Evolutionary conservation across 2,113 vertebrate species (phyloP), one percentile per base, ranked within the genome.

Genomic region (Penelope pileata): DNA sequence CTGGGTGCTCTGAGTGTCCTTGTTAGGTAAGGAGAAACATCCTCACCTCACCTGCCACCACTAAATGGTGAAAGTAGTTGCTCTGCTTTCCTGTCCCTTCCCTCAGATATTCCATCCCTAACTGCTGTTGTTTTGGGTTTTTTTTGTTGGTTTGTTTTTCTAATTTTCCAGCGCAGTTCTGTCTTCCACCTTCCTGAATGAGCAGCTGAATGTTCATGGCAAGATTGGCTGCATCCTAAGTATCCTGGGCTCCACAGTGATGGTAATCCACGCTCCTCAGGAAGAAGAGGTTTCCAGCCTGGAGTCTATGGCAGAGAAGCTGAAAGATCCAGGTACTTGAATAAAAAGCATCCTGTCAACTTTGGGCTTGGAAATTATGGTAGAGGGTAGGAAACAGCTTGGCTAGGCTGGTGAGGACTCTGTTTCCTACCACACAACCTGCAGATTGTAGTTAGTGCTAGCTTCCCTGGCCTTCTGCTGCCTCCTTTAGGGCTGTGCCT

Each of bases 1-100:
- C 96, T 99, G 45, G 98, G 98, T 95, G 98, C 98, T 43, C 63
- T 99, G 73, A 99, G 98, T 96, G 98, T 99, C 34, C 98, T 99
- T 83, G 98, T 99, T 67, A 99, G 98, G 96, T 97, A 92, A 96
- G 90, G 40, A 88, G 68, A 90, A 82, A 60, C 16, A 45, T 26
- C 43, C 42, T 79, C 16, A 34, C 51, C 36, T 88, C 60, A 60
- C n/a, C 70, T 29, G 0, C 26, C 24, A 84, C 11, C 22, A 43
- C 23, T 45, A 7, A 24, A 42, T 15, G 23, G 27, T 40, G 27
- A 68, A 51, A 83, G 47, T 63, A 69, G 53, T 21, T 78, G 18
- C 79, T 86, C 36, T 92, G 40, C 54, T 54, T 45, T 83, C 36
- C 54, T 48, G 9, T 43, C 38, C 45, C 62, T 81, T 84, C 29